phyloP scores from a whole-genome alignment of 2,797 vertebrate species.

The Nannoperca obscura region DNA sequence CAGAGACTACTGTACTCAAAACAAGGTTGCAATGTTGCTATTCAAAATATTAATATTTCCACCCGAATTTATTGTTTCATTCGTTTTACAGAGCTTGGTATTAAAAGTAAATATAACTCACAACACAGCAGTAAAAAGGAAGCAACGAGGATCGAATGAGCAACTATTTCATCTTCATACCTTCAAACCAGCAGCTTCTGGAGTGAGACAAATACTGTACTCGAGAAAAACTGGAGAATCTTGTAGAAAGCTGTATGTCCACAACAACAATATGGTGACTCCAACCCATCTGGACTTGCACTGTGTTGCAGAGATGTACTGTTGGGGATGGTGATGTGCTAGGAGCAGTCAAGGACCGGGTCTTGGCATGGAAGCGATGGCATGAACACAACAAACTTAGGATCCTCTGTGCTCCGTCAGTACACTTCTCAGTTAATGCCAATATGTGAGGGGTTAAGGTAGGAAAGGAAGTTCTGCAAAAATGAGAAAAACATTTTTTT shows the following conservation, averaged over 20 bases:
- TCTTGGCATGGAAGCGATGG: slow-evolving; percentile 65
- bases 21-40: slow-evolving; percentile 73
- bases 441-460: slow-evolving; percentile 73
- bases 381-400: slow-evolving; percentile 61
- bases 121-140: slow-evolving; percentile 61
- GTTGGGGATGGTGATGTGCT: slow-evolving; percentile 58
- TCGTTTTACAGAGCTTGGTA: slow-evolving; percentile 57
- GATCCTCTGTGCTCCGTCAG: slow-evolving; percentile 68
- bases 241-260: slow-evolving; percentile 53
- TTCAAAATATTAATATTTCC: slow-evolving; percentile 70
- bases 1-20: slow-evolving; percentile 78
- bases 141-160: slow-evolving; percentile 47
- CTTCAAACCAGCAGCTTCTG: slow-evolving; percentile 62
- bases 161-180: slow-evolving; percentile 63
- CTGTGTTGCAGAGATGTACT: slow-evolving; percentile 60
- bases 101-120: slow-evolving; percentile 61
- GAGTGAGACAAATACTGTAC: slow-evolving; percentile 47
- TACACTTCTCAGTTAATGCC: slow-evolving; percentile 70
- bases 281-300: slow-evolving; percentile 57
- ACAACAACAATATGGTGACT: slow-evolving; percentile 48
- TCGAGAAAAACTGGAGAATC: slow-evolving; percentile 45
- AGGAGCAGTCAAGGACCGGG: slow-evolving; percentile 63
- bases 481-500: no score
- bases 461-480: slow-evolving; percentile 75
- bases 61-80: slow-evolving; percentile 47